Base-by-base conservation (phyloP, 2,113 vertebrate species). In the Perognathus longimembris region DNA sequence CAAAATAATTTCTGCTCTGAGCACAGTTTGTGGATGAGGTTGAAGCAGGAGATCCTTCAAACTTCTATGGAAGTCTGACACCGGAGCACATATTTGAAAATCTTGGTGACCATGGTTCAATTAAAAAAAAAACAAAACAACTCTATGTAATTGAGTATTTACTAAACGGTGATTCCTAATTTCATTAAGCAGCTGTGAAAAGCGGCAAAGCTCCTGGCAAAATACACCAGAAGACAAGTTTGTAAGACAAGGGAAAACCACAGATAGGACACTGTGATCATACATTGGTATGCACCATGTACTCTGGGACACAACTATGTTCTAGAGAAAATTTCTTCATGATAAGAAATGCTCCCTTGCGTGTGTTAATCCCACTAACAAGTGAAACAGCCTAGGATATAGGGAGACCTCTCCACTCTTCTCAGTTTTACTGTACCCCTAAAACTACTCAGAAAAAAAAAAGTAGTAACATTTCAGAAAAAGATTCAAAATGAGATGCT, bases 351-450 rank as follows among this genome's bases (percentile, higher is more conserved):
- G 34, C 8, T 1, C 22, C 54, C 21, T 0, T n/a, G 24, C 4
- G 40, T 74, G 28, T 24, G 42, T 8, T 50, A 15, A 83, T 2
- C 26, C 17, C 4, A 32, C 3, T 54, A 14, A 1, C 5, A 30
- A n/a, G 2, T 21, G 70, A 24, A 21, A 40, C 1, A 2, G 0
- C 2, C 24, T 7, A 2, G 42, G 1, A 7, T 24, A 32, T 3
- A n/a, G 17, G 17, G 38, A 34, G n/a, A 78, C 59, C 50, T 81
- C 0, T 89, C 50, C 12, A 28, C 40, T 71, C 38, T 32, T 85
- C 15, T 81, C 15, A 61, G 1, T 38, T 34, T 80, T 71, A 28
- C 21, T 85, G 7, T 70, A 21, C 85, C 64, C 5, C 3, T 85
- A 24, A 69, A 84, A 69, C 7, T 34, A 5, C 17, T 40, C 40